A percentile compares a stretch with the other conserved stretches of the same genome.
These are phyloP conservation scores for Pherbina coryleti DNA, from an alignment of 2,888 invertebrate genomes.

Conservation along the genomic window DNA sequence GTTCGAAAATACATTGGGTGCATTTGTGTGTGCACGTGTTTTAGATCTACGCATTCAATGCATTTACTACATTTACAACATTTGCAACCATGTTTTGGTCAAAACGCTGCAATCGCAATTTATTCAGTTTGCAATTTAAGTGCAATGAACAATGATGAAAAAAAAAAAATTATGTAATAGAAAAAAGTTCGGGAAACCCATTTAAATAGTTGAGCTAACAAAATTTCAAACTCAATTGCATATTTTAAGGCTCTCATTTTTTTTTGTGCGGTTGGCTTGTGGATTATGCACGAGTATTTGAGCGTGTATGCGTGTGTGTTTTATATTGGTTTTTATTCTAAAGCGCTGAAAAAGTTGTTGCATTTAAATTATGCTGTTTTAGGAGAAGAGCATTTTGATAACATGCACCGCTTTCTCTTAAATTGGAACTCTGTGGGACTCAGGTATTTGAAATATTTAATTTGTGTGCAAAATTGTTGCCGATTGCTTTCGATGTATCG, in stretches of 20 bases:
- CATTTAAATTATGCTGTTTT: no score
- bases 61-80: background rate
- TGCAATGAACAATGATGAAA: background rate
- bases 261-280: background rate
- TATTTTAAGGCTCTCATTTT: background rate
- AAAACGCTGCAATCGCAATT: background rate
- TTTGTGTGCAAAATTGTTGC: no score
- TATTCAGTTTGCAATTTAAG: background rate
- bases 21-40: no score
- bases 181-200: background rate
- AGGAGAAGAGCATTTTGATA: no score
- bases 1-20: background rate
- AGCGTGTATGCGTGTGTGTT: constrained; percentile 4
- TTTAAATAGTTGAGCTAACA: constrained; percentile 5
- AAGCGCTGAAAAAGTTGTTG: no score
- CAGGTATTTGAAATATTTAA: no score
- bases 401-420: no score
- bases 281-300: background rate
- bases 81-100: background rate
- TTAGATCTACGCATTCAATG: background rate
- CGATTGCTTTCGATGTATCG: no score
- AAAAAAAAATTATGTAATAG: background rate
- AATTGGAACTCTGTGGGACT: no score
- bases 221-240: constrained; percentile 2
- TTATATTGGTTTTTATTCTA: background rate